Base-by-base conservation (phyloP, 35 echinoderm and acorn worm species). In the Anneissia japonica region DNA sequence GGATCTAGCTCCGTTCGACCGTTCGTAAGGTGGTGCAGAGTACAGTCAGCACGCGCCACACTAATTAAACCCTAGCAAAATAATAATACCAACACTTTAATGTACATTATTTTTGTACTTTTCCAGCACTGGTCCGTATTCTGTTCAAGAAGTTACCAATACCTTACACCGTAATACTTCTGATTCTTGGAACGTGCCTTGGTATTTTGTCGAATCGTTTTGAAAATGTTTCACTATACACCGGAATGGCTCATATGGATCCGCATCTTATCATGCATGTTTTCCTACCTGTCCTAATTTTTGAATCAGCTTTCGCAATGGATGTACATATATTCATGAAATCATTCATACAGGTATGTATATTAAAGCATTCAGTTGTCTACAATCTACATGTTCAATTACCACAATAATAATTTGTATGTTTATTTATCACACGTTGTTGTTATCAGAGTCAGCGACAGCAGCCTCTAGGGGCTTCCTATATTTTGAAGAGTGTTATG, bases 271-370 rank as follows among this genome's bases (percentile, higher is more conserved):
- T 97, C n/a, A 85, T 97, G 0, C 88, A 93, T 37, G 56, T 97
- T 21, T 97, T 97, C 41, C 88, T 97, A 26, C 95, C 95, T 21
- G 86, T 97, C 1, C 86, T 97, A 4, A 91, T 97, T 45, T 97
- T 97, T 83, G 95, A 97, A 86, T 97, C 95, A n/a, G 95, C 95
- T 35, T 97, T 97, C 78, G 95, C 95, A n/a, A 97, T 97, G 95
- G 95, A 97, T 77, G 95, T 97, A 10, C 95, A 97, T 79, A 97
- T 91, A 16, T 97, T 97, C 46, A 82, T 93, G 76, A 93, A 92
- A 64, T 93, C 91, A 23, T 76, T 93, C 30, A 39, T 87, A 4
- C 95, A 97, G 91, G 95, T 93, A 77, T 74, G 51, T n/a, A n/a
- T n/a, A n/a, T n/a, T n/a, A n/a, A n/a, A n/a, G n/a, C n/a, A n/a